Evolutionary conservation across 2,888 invertebrate species (phyloP).

Genomic region (Chalcis sispes): DNA sequence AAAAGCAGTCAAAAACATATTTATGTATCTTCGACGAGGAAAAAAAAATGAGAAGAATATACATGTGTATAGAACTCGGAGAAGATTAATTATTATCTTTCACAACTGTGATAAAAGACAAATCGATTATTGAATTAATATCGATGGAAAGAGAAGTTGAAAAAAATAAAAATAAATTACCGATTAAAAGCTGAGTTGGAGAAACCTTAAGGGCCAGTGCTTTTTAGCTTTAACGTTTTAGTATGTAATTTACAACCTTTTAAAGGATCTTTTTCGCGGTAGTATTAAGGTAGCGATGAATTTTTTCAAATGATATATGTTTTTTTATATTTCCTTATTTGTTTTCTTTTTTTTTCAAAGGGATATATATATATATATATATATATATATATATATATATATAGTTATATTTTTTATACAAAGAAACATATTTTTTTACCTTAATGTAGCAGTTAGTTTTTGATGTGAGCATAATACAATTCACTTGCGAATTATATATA

Average conservation of each 20-base stretch:
- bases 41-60: not conserved
- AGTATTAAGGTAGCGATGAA: not conserved
- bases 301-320: constrained; percentile 9
- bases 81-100: constrained; percentile 58
- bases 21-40: not conserved
- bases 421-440: constrained; percentile 12
- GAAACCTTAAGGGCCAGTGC: constrained; percentile 47
- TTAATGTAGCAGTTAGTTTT: no score
- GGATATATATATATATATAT: constrained; percentile 15
- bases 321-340: constrained; percentile 27
- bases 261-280: not conserved
- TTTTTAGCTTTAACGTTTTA: constrained; percentile 49
- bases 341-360: constrained; percentile 1
- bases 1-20: not conserved
- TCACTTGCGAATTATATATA: no score
- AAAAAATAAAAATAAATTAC: no score
- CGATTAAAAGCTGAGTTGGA: constrained; percentile 44
- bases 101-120: constrained; percentile 64
- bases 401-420: constrained; percentile 17
- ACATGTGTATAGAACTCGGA: constrained; percentile 2
- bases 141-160: constrained; percentile 36
- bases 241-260: constrained; percentile 41
- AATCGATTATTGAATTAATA: constrained; percentile 58
- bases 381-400: not conserved
- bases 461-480: no score